phyloP scores from a whole-genome alignment of 1,140 invertebrate species.

The Drosophila tropicalis region DNA sequence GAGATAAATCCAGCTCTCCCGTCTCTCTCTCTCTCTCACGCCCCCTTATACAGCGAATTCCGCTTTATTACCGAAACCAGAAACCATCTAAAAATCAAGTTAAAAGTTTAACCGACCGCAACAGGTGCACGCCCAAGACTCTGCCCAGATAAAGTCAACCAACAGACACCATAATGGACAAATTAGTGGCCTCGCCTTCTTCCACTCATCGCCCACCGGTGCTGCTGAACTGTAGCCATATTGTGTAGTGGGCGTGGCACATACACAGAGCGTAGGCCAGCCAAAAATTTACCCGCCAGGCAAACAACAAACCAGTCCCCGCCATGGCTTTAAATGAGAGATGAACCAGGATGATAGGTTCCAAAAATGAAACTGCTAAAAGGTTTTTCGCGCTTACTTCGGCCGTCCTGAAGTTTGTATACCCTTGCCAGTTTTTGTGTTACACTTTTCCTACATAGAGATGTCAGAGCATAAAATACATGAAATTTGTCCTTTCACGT shows the following conservation, averaged over 20 bases:
- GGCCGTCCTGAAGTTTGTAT: no score
- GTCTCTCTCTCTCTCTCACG: neutral
- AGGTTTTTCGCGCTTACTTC: constrained; percentile 16
- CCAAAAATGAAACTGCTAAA: constrained; percentile 47
- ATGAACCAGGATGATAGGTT: constrained; percentile 7
- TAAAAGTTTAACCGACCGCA: constrained; percentile 70
- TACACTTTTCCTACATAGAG: no score
- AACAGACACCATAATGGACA: constrained; percentile 57
- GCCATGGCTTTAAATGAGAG: constrained; percentile 30
- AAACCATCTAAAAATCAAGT: constrained; percentile 45
- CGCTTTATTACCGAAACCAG: constrained; percentile 32
- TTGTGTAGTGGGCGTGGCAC: constrained; percentile 10
- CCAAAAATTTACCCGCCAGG: constrained; percentile 10
- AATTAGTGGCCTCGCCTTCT: constrained; percentile 59
- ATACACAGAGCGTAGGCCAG: constrained; percentile 10
- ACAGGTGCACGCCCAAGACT: constrained; percentile 55
- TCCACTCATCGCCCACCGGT: neutral
- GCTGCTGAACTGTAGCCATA: neutral
- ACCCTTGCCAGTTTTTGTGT: no score
- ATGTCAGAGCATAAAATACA: neutral
- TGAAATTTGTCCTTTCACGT: neutral
- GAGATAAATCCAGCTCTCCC: neutral
- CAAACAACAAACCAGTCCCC: constrained; percentile 9
- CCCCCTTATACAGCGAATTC: constrained; percentile 21
- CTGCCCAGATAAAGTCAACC: constrained; percentile 8